These are phyloP conservation scores for Mythimna albipuncta DNA, from an alignment of 2,888 invertebrate genomes.

Conservation along the genomic window DNA sequence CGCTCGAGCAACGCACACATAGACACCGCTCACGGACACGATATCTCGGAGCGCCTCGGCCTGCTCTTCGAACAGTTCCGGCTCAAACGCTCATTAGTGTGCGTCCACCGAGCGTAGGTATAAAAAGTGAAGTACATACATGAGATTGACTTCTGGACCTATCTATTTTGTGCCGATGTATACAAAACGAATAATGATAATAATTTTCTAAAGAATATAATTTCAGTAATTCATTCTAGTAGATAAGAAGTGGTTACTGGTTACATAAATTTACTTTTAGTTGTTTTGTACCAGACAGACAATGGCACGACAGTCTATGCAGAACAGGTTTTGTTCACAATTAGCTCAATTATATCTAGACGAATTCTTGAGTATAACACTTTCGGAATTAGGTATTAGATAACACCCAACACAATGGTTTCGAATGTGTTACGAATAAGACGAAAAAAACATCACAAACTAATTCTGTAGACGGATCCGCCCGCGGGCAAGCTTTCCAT, in stretches of 20 bases:
- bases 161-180: too few species aligned
- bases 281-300: constrained; percentile 6
- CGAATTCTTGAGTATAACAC: neutral
- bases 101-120: too few species aligned
- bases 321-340: neutral
- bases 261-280: constrained; percentile 15
- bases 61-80: too few species aligned
- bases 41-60: too few species aligned
- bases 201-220: neutral
- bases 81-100: too few species aligned
- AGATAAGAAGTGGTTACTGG: neutral
- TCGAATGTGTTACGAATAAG: neutral
- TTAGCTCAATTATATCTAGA: constrained; percentile 33
- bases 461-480: neutral
- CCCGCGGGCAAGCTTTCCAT: neutral
- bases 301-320: neutral
- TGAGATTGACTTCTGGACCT: too few species aligned
- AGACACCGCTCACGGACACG: too few species aligned
- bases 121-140: too few species aligned
- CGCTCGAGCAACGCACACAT: too few species aligned
- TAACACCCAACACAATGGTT: constrained; percentile 2
- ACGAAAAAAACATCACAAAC: neutral
- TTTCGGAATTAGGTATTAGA: neutral
- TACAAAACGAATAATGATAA: neutral
- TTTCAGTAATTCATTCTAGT: neutral